These are phyloP conservation scores for Seriola rivoliana DNA, from an alignment of 2,113 vertebrate genomes.

Conservation along the genomic window DNA sequence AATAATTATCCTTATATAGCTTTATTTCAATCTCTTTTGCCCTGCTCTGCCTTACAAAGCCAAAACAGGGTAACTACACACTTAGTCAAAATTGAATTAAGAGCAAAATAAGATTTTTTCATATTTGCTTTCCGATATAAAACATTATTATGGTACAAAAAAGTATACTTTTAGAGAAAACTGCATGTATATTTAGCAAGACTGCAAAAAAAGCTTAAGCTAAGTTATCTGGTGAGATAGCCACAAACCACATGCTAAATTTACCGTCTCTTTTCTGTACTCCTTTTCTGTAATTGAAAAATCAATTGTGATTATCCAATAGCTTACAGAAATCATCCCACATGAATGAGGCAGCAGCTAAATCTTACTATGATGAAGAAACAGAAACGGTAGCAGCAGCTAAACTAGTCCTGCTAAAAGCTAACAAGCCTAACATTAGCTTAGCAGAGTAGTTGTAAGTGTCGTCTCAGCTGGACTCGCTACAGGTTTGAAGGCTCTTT, in stretches of 20 bases:
- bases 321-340: not conserved
- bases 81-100: not conserved
- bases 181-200: slow-evolving; percentile 1
- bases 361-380: not conserved
- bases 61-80: not conserved
- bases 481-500: not conserved
- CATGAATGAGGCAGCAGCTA: not conserved
- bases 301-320: not conserved
- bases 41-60: not conserved
- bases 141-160: not conserved
- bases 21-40: slow-evolving; percentile 1
- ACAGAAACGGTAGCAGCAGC: not conserved
- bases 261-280: not conserved
- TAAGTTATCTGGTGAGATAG: not conserved
- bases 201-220: not conserved
- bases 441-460: not conserved
- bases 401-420: not conserved
- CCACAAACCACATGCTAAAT: not conserved
- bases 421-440: not conserved
- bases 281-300: not conserved
- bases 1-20: slow-evolving; percentile 1
- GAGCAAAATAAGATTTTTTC: not conserved
- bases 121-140: not conserved
- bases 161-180: not conserved
- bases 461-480: not conserved